Base-by-base conservation (phyloP, 2,113 vertebrate genomes). In the Neomonachus schauinslandi region DNA sequence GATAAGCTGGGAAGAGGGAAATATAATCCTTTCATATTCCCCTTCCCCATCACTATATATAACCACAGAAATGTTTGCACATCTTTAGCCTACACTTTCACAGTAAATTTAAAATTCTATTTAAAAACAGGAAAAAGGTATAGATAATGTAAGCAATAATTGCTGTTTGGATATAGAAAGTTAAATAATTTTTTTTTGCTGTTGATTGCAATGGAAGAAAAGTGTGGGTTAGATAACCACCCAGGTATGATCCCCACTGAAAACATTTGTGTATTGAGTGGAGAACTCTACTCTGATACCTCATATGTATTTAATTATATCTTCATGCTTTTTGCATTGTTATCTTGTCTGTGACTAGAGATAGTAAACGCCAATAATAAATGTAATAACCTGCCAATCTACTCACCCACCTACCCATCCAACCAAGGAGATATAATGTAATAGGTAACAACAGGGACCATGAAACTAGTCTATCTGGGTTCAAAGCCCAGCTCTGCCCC, bases 81-180 rank as follows among this genome's bases (percentile, higher is more conserved):
- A 84, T 65, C 9, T 82, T 95, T 72, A 97, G 92, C 88, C 65
- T 46, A 76, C 7, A 72, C 28, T 65, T 79, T 16, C 49, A 84
- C 4, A 65, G 46, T 1, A 87, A 95, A 90, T 74, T 80, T 89
- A 74, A 79, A 36, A 94, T 28, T 88, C 16, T 63, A 26, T 39
- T 89, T 65, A 72, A 85, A 86, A 91, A 67, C 33, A 76, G 9
- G 33, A 26, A 26, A 65, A 90, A 69, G 12, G 9, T 19, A 67
- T 24, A 63, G 33, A 15, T 69, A 83, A 19, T 79, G 39, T 71
- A 84, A 24, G 5, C 21, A 88, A 49, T 7, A 81, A 46, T 53
- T 82, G 19, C 24, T 95, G 28, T 76, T 69, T 96, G 28, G 36
- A 87, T n/a, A 21, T 31, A 88, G 71, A 67, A 93, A 96, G 83